phyloP scores from a whole-genome alignment of 2,113 vertebrate species.

The Podarcis cretensis region DNA sequence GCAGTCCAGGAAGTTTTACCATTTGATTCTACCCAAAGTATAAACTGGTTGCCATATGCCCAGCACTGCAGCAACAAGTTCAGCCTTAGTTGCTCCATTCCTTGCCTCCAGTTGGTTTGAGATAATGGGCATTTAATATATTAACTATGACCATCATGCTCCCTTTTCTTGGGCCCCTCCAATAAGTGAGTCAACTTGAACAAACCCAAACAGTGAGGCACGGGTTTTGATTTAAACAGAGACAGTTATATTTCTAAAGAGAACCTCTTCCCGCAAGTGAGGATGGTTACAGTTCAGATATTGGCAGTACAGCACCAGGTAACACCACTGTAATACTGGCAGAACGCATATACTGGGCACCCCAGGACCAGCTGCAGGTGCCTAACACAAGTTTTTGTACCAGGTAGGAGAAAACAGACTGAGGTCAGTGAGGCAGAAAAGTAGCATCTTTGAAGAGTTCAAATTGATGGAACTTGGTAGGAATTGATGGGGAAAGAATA shows the following conservation, averaged over 20 bases:
- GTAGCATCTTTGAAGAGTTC: not conserved
- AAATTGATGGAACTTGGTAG: not conserved
- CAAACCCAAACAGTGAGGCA: not conserved
- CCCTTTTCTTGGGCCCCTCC: not conserved
- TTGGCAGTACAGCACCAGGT: conserved; percentile 20
- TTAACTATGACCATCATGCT: not conserved
- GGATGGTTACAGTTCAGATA: conserved; percentile 7
- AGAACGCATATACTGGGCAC: conserved; percentile 4
- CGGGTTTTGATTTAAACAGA: conserved; percentile 14
- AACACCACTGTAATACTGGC: conserved; percentile 22
- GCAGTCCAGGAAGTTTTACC: not conserved
- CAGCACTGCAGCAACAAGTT: not conserved
- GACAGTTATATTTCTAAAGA: conserved; percentile 24
- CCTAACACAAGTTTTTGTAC: not conserved
- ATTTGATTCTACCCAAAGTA: not conserved
- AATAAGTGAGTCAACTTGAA: not conserved
- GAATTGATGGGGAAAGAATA: not conserved
- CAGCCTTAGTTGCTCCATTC: not conserved
- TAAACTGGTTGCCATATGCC: not conserved
- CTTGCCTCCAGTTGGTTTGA: not conserved
- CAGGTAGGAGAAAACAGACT: not conserved
- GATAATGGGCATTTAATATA: not conserved
- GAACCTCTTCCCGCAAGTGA: not conserved
- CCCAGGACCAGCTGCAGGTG: conserved; percentile 32
- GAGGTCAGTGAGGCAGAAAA: not conserved